Evolutionary conservation across 2,888 invertebrate genomes (phyloP).

Genomic region (Lithodes maja): DNA sequence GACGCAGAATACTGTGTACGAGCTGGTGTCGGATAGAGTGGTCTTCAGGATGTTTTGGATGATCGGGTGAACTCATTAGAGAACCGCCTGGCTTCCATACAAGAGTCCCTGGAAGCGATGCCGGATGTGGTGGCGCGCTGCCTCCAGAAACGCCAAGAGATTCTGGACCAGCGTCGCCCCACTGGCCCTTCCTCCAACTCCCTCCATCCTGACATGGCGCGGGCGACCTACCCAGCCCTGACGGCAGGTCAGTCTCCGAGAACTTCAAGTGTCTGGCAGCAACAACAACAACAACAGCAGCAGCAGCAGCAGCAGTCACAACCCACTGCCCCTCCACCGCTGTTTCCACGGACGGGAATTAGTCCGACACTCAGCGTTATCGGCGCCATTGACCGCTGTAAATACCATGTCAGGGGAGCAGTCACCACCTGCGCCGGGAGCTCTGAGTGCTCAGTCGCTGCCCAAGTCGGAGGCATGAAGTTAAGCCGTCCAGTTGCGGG

Average conservation of each 20-base stretch:
- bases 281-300: constrained; percentile 56
- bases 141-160: constrained; percentile 83
- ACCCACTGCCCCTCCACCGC: constrained; percentile 58
- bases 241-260: constrained; percentile 72
- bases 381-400: constrained; percentile 45
- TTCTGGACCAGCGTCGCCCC: constrained; percentile 84
- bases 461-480: constrained; percentile 65
- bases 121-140: constrained; percentile 88
- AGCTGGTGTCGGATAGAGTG: constrained; percentile 97
- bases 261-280: constrained; percentile 61
- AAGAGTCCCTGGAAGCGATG: constrained; percentile 89
- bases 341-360: constrained; percentile 57
- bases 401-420: constrained; percentile 61
- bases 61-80: constrained; percentile 94
- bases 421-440: constrained; percentile 41
- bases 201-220: constrained; percentile 86
- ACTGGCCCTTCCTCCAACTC: constrained; percentile 78
- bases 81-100: constrained; percentile 89
- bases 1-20: constrained; percentile 98
- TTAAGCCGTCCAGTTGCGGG: constrained; percentile 67
- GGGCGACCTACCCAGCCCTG: constrained; percentile 77
- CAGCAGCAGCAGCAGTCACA: constrained; percentile 57
- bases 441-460: constrained; percentile 54
- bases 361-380: constrained; percentile 48
- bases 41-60: constrained; percentile 93